Evolutionary conservation across 2,888 invertebrate species (phyloP).

Genomic region (Ophonus ardosiacus): DNA sequence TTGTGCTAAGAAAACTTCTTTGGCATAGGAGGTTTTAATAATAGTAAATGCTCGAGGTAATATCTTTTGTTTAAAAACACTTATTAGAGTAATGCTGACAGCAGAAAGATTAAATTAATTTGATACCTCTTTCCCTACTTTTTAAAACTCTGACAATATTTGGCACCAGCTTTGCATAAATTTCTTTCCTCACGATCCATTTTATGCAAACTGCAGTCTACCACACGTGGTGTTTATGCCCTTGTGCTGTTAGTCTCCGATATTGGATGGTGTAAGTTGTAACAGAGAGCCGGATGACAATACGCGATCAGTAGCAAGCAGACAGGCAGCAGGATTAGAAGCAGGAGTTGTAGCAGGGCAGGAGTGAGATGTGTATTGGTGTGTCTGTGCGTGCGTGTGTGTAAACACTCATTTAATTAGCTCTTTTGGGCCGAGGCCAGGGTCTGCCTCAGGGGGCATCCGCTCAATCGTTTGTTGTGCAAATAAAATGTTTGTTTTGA

Average conservation of each 20-base stretch:
- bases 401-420: conserved; percentile 52
- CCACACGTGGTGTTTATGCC: not conserved
- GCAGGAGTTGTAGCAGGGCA: not conserved
- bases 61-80: no score
- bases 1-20: no score
- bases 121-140: no score
- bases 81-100: no score
- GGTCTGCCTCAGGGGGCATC: conserved; percentile 20
- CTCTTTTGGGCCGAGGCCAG: conserved; percentile 31
- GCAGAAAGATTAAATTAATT: no score
- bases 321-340: not conserved
- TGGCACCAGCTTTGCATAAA: no score
- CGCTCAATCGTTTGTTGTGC: conserved; percentile 41
- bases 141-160: no score
- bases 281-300: not conserved
- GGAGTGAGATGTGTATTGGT: not conserved
- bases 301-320: not conserved
- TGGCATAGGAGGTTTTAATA: no score
- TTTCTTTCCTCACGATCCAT: not conserved
- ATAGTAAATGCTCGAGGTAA: no score
- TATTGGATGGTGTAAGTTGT: not conserved
- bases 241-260: not conserved
- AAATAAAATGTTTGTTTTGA: conserved; percentile 54
- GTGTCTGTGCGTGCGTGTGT: conserved; percentile 41
- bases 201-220: not conserved